These are phyloP conservation scores for Nibea albiflora DNA, from an alignment of 2,113 vertebrate genomes.

Conservation along the genomic window DNA sequence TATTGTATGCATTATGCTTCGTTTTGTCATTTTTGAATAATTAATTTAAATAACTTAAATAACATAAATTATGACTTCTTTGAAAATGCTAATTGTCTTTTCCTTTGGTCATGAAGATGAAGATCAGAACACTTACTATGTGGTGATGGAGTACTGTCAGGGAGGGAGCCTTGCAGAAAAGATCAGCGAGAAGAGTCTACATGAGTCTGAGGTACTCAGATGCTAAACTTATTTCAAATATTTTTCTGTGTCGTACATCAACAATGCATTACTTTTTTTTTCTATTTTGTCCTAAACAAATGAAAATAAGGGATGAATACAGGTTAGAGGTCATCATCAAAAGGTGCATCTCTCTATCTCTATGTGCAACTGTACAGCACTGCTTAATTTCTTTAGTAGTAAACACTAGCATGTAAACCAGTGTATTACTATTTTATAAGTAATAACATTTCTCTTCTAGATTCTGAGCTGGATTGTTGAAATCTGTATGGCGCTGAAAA, in stretches of 20 bases:
- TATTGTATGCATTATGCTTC: no score
- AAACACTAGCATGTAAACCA: no score
- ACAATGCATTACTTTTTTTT: no score
- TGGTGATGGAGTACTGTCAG: constrained; percentile 24
- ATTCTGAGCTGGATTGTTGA: background rate
- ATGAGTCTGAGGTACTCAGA: constrained; percentile 15
- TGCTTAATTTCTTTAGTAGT: no score
- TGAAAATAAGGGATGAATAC: no score
- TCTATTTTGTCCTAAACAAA: no score
- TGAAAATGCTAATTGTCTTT: background rate
- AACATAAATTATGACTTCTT: background rate
- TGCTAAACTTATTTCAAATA: background rate
- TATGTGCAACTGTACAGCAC: no score
- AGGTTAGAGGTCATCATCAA: no score
- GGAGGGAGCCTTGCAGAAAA: constrained; percentile 2
- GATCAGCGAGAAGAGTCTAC: background rate
- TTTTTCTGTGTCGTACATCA: no score
- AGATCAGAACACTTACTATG: background rate
- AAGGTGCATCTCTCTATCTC: no score
- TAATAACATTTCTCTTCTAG: background rate
- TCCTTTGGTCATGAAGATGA: background rate
- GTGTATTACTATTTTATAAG: background rate
- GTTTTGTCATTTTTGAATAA: no score
- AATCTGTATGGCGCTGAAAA: background rate
- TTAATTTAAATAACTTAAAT: no score